Base-by-base conservation (phyloP, 2,888 invertebrate species). In the Eremobia ochroleuca region DNA sequence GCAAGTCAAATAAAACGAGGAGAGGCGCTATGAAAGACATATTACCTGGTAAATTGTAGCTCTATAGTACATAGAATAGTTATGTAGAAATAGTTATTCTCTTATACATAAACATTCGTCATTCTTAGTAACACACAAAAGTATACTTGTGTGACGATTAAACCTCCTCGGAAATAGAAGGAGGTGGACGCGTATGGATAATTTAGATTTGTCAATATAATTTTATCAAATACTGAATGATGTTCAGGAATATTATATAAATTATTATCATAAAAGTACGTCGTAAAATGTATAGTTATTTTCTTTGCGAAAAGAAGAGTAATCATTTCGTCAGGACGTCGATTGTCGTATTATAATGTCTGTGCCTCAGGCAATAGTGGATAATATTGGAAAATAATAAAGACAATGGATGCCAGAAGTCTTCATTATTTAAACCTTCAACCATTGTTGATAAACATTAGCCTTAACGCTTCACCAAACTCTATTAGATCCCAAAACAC, bases 331-430 rank as follows among this genome's bases (percentile, higher is more conserved):
- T 11, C 8, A 73, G 1, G 25, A 31, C 4, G 31, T 15, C n/a
- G n/a, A n/a, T n/a, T n/a, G n/a, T 52, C 3, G 52, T 55, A 34
- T 68, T 18, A n/a, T 67, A 68, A n/a, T 34, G 34, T 68, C 59
- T 68, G n/a, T 58, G 58, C 18, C 58, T 55, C 15, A 18, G 5
- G 34, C 15, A 67, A 43, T n/a, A 34, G 46, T 46, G 46, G 18
- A 25, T 31, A 59, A 28, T 77, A 77, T 52, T 52, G 52, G 28
- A 73, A 62, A 62, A 74, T 43, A 80, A 73, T 80, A 31, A 80
- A 73, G 6, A 2, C 40, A 21, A 34, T 25, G n/a, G 2, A 25
- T 43, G 34, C 68, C 31, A 69, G 43, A 4, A n/a, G 25, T 43
- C 34, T 73, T 80, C 18, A 52, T 28, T 43, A 61, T 43, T 43